Evolutionary conservation across 2,888 invertebrate species (phyloP).

Genomic region (Petrolisthes cinctipes): DNA sequence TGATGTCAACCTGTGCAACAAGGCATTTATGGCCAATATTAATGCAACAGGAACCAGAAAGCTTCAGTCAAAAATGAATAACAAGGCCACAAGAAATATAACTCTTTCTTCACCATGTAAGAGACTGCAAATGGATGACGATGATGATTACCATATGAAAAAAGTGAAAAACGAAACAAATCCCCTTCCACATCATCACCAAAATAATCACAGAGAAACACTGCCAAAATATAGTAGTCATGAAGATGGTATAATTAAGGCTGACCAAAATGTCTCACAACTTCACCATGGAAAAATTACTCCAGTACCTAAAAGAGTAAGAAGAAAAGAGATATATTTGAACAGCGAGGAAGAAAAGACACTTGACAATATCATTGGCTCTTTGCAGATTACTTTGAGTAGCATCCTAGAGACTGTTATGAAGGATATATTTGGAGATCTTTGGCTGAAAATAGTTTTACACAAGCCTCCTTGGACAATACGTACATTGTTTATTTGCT

Average conservation of each 20-base stretch:
- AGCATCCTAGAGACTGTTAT: conserved; percentile 73
- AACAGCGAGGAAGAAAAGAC: neutral
- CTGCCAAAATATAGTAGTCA: neutral
- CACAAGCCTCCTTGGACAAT: conserved; percentile 75
- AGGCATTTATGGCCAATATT: conserved; percentile 49
- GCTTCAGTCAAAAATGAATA: neutral
- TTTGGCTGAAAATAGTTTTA: conserved; percentile 74
- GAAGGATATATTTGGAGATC: conserved; percentile 74
- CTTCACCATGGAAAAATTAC: neutral
- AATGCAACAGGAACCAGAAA: conserved; percentile 47
- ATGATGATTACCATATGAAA: neutral
- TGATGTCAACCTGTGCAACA: conserved; percentile 60
- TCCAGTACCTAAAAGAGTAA: neutral
- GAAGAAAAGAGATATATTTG: neutral
- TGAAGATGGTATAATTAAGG: neutral
- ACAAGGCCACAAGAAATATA: neutral
- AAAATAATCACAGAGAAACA: neutral
- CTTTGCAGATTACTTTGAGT: conserved; percentile 66
- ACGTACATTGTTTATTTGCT: conserved; percentile 73
- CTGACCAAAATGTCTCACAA: neutral
- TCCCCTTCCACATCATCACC: neutral
- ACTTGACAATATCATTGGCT: conserved; percentile 20
- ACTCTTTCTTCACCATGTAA: neutral
- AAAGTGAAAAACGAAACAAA: neutral
- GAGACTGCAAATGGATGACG: neutral